Evolutionary conservation across 2,113 vertebrate genomes (phyloP).

Genomic region (Lagopus muta): DNA sequence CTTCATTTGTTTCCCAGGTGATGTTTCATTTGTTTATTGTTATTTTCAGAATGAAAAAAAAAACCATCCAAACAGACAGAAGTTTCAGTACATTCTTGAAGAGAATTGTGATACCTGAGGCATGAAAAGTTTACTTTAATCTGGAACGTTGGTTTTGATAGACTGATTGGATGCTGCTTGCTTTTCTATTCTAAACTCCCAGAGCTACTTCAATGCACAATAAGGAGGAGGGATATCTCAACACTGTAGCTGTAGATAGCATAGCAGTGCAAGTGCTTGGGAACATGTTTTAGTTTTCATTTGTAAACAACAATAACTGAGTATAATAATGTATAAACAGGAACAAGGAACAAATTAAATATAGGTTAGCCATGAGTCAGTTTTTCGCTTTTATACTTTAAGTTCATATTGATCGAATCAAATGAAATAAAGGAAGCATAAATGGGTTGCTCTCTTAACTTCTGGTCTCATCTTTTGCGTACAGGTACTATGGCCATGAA

Average conservation of each 20-base stretch:
- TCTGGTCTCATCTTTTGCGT: background rate
- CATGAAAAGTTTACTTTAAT: conserved; percentile 33
- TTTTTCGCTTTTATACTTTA: background rate
- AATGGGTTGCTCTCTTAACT: background rate
- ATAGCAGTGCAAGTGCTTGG: background rate
- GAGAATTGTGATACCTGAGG: background rate
- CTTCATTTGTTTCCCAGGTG: background rate
- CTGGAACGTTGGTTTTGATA: background rate
- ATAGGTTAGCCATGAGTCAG: background rate
- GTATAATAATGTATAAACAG: background rate
- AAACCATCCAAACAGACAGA: background rate
- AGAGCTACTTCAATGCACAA: background rate
- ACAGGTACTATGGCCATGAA: background rate
- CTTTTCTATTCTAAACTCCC: background rate
- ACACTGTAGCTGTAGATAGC: background rate
- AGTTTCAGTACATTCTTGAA: background rate
- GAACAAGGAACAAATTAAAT: background rate
- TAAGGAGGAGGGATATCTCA: background rate
- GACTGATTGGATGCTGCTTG: background rate
- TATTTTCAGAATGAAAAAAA: conserved; percentile 11
- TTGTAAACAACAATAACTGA: background rate
- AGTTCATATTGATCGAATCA: background rate
- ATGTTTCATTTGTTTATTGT: conserved; percentile 9
- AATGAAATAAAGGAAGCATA: background rate
- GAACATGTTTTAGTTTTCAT: background rate